These are phyloP conservation scores for Miniopterus natalensis DNA, from an alignment of 2,113 vertebrate genomes.

Conservation along the genomic window DNA sequence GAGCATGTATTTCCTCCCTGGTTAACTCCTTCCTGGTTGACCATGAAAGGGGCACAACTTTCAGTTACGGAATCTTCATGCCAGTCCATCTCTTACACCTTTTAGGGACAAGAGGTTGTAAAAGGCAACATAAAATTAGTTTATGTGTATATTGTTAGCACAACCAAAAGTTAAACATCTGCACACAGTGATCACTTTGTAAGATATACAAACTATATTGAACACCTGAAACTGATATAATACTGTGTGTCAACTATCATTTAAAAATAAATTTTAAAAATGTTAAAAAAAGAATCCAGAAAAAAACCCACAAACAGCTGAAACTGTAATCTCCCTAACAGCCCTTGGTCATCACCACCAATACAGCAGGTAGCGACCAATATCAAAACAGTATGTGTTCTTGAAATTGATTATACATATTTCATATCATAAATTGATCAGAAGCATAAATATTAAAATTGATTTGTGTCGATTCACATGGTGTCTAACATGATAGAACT, in stretches of 20 bases:
- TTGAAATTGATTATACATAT: background rate
- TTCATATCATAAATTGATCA: background rate
- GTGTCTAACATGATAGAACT: background rate
- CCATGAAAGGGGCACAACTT: background rate
- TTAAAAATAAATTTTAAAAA: background rate
- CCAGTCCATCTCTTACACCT: background rate
- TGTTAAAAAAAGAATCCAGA: background rate
- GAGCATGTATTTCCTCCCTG: fast-evolving
- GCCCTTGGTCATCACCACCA: background rate
- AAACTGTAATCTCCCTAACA: background rate
- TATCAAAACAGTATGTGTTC: background rate
- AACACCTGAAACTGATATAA: background rate
- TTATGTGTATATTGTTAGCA: background rate
- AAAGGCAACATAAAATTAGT: background rate
- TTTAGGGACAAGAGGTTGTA: background rate
- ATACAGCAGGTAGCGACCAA: background rate
- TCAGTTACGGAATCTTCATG: background rate
- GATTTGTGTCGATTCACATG: background rate
- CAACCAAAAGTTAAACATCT: background rate
- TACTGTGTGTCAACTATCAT: background rate
- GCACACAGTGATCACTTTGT: background rate
- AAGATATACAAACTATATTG: background rate
- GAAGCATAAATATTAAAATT: background rate
- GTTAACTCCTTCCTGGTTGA: background rate
- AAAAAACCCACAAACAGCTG: background rate